These are phyloP conservation scores for Ciconia stormi DNA, from an alignment of 2,113 vertebrate genomes.

Conservation along the genomic window DNA sequence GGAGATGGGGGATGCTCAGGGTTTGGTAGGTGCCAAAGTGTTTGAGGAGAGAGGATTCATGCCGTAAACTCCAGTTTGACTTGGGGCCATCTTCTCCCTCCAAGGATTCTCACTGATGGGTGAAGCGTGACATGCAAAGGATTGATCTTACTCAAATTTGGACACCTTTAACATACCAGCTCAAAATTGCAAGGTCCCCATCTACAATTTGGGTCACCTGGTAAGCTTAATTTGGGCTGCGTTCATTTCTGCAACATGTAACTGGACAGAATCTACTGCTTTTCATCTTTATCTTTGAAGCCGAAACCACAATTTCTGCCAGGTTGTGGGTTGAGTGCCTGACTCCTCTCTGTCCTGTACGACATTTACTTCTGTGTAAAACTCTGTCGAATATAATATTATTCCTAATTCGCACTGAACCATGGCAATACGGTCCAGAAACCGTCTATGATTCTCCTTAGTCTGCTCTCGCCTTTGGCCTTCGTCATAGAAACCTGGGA, in stretches of 20 bases:
- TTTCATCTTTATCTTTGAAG: neutral
- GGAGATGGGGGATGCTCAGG: neutral
- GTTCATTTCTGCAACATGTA: neutral
- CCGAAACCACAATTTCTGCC: neutral
- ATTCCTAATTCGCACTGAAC: neutral
- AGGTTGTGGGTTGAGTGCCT: neutral
- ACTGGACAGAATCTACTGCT: neutral
- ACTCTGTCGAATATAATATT: neutral
- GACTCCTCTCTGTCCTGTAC: neutral
- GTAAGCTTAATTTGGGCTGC: neutral
- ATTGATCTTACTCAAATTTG: neutral
- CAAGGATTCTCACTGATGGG: neutral
- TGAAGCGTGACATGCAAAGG: neutral
- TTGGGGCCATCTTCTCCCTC: neutral
- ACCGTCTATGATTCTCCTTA: neutral
- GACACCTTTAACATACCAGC: neutral
- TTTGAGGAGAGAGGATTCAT: neutral
- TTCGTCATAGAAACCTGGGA: neutral
- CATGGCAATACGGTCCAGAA: neutral
- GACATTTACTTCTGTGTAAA: neutral
- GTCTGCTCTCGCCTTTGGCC: neutral
- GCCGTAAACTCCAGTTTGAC: neutral
- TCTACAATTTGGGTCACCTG: neutral
- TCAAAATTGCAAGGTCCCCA: neutral
- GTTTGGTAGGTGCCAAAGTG: neutral